Evolutionary conservation across 2,113 vertebrate species (phyloP), one percentile per base, ranked within the genome.

Genomic region (Tympanuchus pallidicinctus): DNA sequence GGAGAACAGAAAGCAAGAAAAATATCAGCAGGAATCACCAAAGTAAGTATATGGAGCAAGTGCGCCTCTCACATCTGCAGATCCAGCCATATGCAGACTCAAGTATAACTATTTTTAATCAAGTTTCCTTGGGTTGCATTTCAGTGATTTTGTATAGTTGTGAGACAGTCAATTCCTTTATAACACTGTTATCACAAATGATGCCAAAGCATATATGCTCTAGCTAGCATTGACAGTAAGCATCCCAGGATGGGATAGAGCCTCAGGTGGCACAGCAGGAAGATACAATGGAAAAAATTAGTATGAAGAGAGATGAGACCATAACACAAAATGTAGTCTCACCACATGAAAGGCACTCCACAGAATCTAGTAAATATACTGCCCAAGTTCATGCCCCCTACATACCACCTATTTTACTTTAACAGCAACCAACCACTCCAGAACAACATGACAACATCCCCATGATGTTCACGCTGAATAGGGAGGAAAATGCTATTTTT

Each of bases 1-100:
- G 27, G 42, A 81, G 61, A 95, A 84, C 15, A 82, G 66, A 82
- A 88, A 86, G 24, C n/a, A 84, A 40, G n/a, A 38, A 69, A 95
- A 92, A 92, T 10, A 67, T 27, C 59, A 80, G 16, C 76, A 88
- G 32, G 16, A 83, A 80, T 67, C 50, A 67, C 28, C 64, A 88
- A 83, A 83, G 48, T 32, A 81, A 56, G 77, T 25, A 76, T 1
- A 73, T 5, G 56, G 21, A 34, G 32, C 75, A 86, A 69, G 28
- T 45, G n/a, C 4, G 19, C 21, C 12, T 73, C 36, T 77, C 1
- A 50, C 67, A 50, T 48, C 47, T 36, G 0, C 24, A 50, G 25
- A 32, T 32, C 42, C 42, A 81, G 56, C 28, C 36, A 74, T 45
- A 56, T 88, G 27, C 76, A 86, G 50, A 66, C 42, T 88, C 64